These are phyloP conservation scores for Caiman crocodilus DNA, from an alignment of 2,797 vertebrate species.

Conservation along the genomic window DNA sequence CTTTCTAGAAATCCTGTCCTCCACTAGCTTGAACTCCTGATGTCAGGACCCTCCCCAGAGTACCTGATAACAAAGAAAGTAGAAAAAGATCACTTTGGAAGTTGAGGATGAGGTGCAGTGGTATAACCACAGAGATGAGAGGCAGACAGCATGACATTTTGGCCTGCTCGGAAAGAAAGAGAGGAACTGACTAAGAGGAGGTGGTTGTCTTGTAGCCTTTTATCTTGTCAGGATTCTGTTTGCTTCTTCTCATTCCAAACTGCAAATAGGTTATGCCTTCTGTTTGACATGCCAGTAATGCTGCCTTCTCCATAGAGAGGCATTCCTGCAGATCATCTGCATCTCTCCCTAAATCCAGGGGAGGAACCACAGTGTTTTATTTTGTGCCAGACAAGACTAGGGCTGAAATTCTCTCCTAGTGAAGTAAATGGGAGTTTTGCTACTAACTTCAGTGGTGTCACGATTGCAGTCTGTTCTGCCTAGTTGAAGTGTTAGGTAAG, in stretches of 20 bases:
- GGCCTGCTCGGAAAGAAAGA: constrained; percentile 25
- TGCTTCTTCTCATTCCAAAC: neutral
- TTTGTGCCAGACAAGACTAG: neutral
- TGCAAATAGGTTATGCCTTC: neutral
- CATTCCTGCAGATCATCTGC: neutral
- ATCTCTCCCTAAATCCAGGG: neutral
- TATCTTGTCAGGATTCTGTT: neutral
- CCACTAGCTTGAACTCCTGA: neutral
- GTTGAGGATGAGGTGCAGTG: constrained; percentile 3
- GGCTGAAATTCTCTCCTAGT: neutral
- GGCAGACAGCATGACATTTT: constrained; percentile 20
- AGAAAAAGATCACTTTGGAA: constrained; percentile 39
- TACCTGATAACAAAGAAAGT: neutral
- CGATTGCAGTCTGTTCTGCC: neutral
- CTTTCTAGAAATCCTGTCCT: neutral
- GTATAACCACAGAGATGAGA: neutral
- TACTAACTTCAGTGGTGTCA: neutral
- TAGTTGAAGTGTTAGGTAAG: neutral
- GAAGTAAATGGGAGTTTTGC: accelerated
- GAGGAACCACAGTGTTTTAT: neutral
- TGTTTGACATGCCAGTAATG: neutral
- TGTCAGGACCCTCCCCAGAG: neutral
- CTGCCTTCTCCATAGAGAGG: neutral
- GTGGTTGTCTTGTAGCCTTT: neutral
- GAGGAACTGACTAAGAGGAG: neutral